Base-by-base conservation (phyloP, 1,140 invertebrate genomes). In the Brachionus rotundiformis region DNA sequence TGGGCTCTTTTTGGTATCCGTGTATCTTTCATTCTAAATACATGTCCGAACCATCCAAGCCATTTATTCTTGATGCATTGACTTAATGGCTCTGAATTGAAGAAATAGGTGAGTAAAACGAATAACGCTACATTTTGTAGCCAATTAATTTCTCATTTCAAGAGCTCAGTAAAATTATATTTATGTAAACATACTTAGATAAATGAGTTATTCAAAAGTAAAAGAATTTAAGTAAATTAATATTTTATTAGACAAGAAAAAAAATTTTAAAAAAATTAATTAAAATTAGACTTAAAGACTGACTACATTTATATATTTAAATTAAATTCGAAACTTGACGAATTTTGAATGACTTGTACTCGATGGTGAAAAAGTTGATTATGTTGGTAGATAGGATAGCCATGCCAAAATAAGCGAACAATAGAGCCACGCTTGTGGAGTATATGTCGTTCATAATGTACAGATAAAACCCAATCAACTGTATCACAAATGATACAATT, bases 261-360 rank as follows among this genome's bases (percentile, higher is more conserved):
- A n/a, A 4, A 71, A 39, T 39, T 71, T 39, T 11, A 31, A 33
- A 27, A 19, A 36, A 27, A 27, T 5, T 10, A 71, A 19, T n/a
- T n/a, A 71, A 71, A 19, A 4, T 19, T 27, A 71, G 16, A 63
- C n/a, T 27, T 71, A 54, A 54, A 54, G n/a, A 54, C 47, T 54
- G 47, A 54, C 47, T 54, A 54, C 47, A 54, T 54, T 6, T 25
- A 8, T 54, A 19, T 33, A 75, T 10, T 36, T 63, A 33, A 79
- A 79, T 79, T 63, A 54, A 54, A 79, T 27, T 79, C 19, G 49
- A 27, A 16, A 79, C 47, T 47, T 79, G 76, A 41, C 76, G 44
- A 23, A 79, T 59, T 59, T 79, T 79, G 29, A 39, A 79, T 7
- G 47, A 79, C 25, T 79, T 79, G 27, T 79, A 79, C 54, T 79